phyloP scores from a whole-genome alignment of 2,888 invertebrate genomes.

The Lingula anatina region DNA sequence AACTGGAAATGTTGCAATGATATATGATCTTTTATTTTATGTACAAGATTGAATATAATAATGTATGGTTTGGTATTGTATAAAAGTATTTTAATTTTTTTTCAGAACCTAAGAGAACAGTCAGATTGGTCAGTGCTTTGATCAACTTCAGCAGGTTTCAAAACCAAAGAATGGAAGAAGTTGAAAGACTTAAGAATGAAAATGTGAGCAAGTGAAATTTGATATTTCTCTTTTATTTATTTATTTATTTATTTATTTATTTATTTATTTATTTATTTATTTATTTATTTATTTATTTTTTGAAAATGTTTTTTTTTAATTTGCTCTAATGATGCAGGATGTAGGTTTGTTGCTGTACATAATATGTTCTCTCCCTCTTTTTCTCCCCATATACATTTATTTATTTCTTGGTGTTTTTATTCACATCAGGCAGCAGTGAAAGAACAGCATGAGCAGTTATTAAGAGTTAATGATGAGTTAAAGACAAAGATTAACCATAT shows the following conservation, averaged over 20 bases:
- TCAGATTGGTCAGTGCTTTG: slow-evolving; percentile 5
- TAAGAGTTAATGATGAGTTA: slow-evolving; percentile 24
- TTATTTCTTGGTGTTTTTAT: too few species aligned
- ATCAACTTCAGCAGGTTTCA: slow-evolving; percentile 5
- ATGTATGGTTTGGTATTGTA: too few species aligned
- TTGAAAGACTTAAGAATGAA: slow-evolving; percentile 2
- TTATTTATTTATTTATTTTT: not conserved
- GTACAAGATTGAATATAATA: not conserved
- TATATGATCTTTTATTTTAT: not conserved
- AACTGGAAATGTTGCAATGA: too few species aligned
- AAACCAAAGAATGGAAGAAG: not conserved
- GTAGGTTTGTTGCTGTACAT: too few species aligned
- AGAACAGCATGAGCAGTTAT: slow-evolving; percentile 20
- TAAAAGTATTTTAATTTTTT: not conserved
- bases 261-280: not conserved
- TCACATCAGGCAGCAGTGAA: slow-evolving; percentile 18
- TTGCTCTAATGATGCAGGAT: too few species aligned
- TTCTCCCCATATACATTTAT: too few species aligned
- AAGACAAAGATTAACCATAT: slow-evolving; percentile 24
- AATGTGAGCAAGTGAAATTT: not conserved
- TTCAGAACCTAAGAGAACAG: slow-evolving; percentile 3
- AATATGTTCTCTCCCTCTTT: too few species aligned
- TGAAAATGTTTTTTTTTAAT: not conserved
- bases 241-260: not conserved
- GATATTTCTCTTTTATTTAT: not conserved